Percentiles rank a stretch among this genome's conserved stretches.
Evolutionary conservation across 2,888 invertebrate species (phyloP).

Genomic region (Ophioninae sp.): DNA sequence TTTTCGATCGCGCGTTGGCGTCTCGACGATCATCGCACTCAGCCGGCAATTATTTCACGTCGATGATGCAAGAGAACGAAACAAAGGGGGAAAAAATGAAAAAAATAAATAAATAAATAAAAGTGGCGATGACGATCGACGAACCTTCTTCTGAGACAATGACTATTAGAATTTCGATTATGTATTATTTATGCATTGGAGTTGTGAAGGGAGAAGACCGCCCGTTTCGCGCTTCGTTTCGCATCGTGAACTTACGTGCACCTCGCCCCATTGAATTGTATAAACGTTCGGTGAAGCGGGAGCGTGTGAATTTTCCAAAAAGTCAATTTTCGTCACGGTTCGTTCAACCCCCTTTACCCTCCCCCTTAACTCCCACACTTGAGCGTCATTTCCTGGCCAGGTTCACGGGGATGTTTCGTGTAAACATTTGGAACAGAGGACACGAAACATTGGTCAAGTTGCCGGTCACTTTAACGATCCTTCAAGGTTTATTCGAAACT

Average conservation of each 20-base stretch:
- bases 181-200: constrained; percentile 41
- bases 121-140: constrained; percentile 37
- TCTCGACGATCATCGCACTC: constrained; percentile 24
- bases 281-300: neutral
- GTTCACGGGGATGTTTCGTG: constrained; percentile 2
- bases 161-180: constrained; percentile 37
- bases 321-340: constrained; percentile 59
- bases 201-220: constrained; percentile 14
- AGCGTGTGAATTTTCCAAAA: constrained; percentile 62
- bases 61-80: neutral
- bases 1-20: constrained; percentile 55
- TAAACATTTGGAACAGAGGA: neutral
- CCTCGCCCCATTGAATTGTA: constrained; percentile 33
- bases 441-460: constrained; percentile 5
- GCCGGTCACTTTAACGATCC: neutral
- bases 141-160: constrained; percentile 33
- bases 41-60: constrained; percentile 24
- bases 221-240: constrained; percentile 39
- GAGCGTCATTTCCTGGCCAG: too few relatives aligned
- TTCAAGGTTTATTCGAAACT: neutral
- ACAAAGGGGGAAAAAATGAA: neutral
- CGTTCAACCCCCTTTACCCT: constrained; percentile 60
- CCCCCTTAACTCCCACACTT: constrained; percentile 8
- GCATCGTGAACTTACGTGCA: constrained; percentile 39
- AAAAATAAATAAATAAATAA: constrained; percentile 15